Base-by-base conservation (phyloP, 1,140 invertebrate genomes). In the Harlomillsia oculata region DNA sequence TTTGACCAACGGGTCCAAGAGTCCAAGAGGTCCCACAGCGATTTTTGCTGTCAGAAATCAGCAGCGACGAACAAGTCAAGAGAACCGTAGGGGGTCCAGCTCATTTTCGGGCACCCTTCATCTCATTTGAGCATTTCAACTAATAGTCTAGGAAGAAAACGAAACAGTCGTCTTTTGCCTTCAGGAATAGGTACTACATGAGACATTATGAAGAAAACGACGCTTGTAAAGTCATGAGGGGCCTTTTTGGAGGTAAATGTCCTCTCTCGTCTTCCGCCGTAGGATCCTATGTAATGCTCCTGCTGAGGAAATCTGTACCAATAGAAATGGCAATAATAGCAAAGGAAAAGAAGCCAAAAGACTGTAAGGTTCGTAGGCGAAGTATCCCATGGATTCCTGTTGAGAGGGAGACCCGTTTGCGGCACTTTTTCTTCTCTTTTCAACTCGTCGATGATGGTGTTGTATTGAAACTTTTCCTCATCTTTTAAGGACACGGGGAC, bases 41-140 rank as follows among this genome's bases (percentile, higher is more conserved):
- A 45, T 48, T 48, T 48, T 48, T 25, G 20, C 23, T 52, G 49
- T 52, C 49, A 52, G 25, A 39, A 52, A 52, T 52, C 49, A 39
- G 49, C 49, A 25, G 26, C 34, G 34, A 52, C 36, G 40, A 52
- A 52, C 32, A 30, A 28, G 46, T 34, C 11, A 43, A 43, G 53
- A 25, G 25, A 45, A 39, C 53, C 5, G 43, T 43, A 43, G 53
- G 53, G 32, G 53, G 53, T 54, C 53, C 25, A 52, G 30, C 32
- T 54, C 53, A 54, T 54, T 54, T 36, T 45, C 26, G 25, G 25
- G 50, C 50, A 52, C 50, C 50, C 50, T 52, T 41, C 34, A 52
- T 48, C 34, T 40, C 34, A 52, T 52, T 39, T 36, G 49, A 51
- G 49, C 25, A 51, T 29, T 36, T 8, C 16, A 46, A 30, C 45